Percentiles rank a stretch among this genome's conserved stretches.
Evolutionary conservation across 2,888 invertebrate species (phyloP).

Genomic region (Pristionchus mayeri): DNA sequence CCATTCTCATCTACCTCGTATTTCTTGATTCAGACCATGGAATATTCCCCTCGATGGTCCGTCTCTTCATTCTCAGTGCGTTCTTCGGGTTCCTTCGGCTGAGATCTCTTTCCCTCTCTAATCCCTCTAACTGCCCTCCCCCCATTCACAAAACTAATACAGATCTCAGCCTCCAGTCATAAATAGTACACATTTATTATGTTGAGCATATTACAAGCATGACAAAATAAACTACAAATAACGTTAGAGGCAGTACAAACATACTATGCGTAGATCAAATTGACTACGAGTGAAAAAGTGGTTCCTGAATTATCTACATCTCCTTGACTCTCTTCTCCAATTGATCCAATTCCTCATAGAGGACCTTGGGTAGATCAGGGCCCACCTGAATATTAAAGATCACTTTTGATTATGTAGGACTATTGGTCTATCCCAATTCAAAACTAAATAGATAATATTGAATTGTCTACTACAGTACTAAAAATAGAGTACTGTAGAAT

Average conservation of each 20-base stretch:
- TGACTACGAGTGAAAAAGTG: no score
- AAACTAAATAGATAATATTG: no score
- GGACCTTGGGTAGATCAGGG: conserved; percentile 47
- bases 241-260: no score
- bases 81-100: neutral
- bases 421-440: no score
- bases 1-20: conserved; percentile 20
- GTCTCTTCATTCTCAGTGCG: neutral
- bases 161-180: conserved; percentile 1
- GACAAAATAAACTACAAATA: no score
- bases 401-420: neutral
- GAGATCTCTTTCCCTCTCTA: conserved; percentile 34
- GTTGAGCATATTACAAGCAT: conserved; percentile 14
- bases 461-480: no score
- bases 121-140: neutral
- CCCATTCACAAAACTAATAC: neutral
- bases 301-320: neutral
- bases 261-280: no score
- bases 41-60: neutral
- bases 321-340: conserved; percentile 40
- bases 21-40: neutral
- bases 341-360: conserved; percentile 44
- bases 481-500: neutral
- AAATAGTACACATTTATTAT: neutral
- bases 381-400: conserved; percentile 47